Evolutionary conservation across 2,113 vertebrate genomes (phyloP).

Genomic region (Crotalus helleri): DNA sequence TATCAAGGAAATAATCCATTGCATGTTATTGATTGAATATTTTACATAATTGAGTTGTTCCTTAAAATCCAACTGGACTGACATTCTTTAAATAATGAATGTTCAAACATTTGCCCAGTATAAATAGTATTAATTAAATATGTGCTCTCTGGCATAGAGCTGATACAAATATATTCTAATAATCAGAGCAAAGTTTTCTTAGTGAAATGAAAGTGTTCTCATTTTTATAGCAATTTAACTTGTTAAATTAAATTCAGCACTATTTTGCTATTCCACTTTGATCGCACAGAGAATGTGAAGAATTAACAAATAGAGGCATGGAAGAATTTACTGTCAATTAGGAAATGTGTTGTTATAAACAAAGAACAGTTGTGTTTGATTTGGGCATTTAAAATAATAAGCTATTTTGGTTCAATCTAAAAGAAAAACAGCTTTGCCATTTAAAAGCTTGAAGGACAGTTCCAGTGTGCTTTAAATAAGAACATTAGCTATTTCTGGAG

Average conservation of each 20-base stretch:
- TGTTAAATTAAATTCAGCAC: slow-evolving; percentile 11
- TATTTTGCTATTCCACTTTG: background rate
- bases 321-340: background rate
- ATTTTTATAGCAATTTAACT: background rate
- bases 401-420: slow-evolving; percentile 12
- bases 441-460: background rate
- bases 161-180: background rate
- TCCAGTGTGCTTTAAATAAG: background rate
- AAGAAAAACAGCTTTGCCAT: background rate
- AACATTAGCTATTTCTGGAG: background rate
- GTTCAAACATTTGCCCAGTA: background rate
- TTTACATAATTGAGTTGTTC: background rate
- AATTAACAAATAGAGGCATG: slow-evolving; percentile 7
- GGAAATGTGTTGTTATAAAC: slow-evolving; percentile 5
- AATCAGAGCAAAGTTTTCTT: background rate
- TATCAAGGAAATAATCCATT: background rate
- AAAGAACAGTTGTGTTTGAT: background rate
- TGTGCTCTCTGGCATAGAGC: background rate
- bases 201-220: background rate
- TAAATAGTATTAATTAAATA: slow-evolving; percentile 3
- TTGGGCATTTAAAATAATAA: slow-evolving; percentile 6
- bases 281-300: background rate
- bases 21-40: background rate
- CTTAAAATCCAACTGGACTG: background rate
- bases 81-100: background rate